Base-by-base conservation (phyloP, 2,888 invertebrate species). In the Holacanthella duospinosa region DNA sequence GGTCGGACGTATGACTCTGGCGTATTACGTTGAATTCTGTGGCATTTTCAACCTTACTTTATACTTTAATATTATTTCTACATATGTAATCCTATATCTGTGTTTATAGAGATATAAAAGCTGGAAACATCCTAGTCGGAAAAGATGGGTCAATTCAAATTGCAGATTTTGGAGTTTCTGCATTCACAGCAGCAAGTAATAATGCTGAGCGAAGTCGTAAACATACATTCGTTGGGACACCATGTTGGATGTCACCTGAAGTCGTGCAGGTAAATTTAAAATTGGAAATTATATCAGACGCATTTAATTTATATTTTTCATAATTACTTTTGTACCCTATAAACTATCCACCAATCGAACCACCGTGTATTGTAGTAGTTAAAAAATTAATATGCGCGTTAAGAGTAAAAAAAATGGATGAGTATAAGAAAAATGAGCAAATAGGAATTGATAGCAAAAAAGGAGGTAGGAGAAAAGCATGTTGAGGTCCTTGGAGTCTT, bases 161-260 rank as follows among this genome's bases (percentile, higher is more conserved):
- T 71, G 97, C 95, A 19, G 99, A 99, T 80, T 99, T 99, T 77
- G 97, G 99, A 64, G 97, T 99, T 0, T 93, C 94, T 69, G 94
- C 96, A 1, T 96, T 94, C 94, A 79, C 97, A 73, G 93, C 95
- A 6, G 95, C 93, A 2, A 85, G 93, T 62, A 96, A 96, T 78
- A 80, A 93, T 66, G 92, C 93, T 3, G 82, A 95, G 57, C 94
- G 96, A 78, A 93, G 93, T 80, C 91, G 94, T n/a, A 56, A 83
- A 27, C 82, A 83, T 74, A 83, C 83, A 0, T 83, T 83, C 76
- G 83, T 83, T 2, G 83, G 83, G 21, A 84, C 83, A 1, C 83
- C 83, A 0, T 84, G 83, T 71, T 83, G 83, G 83, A 83, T 83
- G 83, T 96, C 97, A 1, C 97, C 97, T 1, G 97, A 99, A 82